Base-by-base conservation (phyloP, 2,888 invertebrate genomes). In the Tanypteryx hageni region DNA sequence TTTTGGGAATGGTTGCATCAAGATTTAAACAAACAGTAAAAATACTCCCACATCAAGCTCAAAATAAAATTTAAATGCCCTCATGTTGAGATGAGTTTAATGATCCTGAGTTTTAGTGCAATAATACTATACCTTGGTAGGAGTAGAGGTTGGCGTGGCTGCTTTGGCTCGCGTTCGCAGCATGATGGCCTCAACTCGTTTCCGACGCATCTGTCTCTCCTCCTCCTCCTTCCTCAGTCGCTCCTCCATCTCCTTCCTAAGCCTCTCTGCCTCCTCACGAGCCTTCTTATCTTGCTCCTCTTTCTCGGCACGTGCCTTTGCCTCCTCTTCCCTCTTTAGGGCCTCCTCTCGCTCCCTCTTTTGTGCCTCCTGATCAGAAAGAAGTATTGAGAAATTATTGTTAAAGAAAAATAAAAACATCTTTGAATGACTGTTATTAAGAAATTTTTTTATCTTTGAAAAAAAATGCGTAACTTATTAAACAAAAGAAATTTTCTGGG, bases 111-210 rank as follows among this genome's bases (percentile, higher is more conserved):
- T 44, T 44, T 44, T 44, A 16, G 16, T 11, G n/a, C 11, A 16
- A 31, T 31, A 11, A n/a, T 44, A 16, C 85, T 76, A 93, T 93
- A 96, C 96, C 95, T 96, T 96, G 11, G 95, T 95, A 31, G 95
- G 95, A 91, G 95, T 95, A 93, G 95, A 95, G 58, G 95, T 94
- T 93, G 95, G 95, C 93, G 95, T 95, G 85, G 94, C 94, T 58
- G 94, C 94, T 94, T 95, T 96, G 93, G 96, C 96, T 93, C 98
- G 96, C n/a, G 98, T 99, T 94, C 99, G 96, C 92, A 97, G 96
- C 99, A 99, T 99, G 94, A 99, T 99, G 92, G 98, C 98, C 95
- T 98, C 98, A 56, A 99, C 98, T 92, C 98, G 96, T 95, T 98
- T 98, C 94, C 98, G 97, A 94, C 99, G 96, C 93, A 97, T 98